Evolutionary conservation across 2,113 vertebrate species (phyloP), one percentile per base, ranked within the genome.

Genomic region (Pluvianellus socialis): DNA sequence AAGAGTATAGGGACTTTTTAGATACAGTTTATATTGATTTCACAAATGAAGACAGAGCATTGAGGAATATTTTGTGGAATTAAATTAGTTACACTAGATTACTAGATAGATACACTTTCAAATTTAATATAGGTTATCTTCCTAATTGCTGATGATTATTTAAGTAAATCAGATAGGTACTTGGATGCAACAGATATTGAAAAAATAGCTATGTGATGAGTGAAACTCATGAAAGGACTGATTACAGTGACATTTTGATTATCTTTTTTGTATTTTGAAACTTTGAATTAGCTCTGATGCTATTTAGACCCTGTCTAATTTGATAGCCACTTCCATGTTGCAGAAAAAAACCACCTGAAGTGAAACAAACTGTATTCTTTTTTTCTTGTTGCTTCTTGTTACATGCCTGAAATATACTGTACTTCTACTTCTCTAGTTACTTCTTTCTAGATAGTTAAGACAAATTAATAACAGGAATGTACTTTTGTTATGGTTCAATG

Each of bases 1-100:
- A 77, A 70, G 3, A 77, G 2, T 27, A 22, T 9, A 7, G 1
- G 1, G 0, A 1, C 19, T 58, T 47, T 86, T 82, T 18, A 12
- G 12, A 21, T 26, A 16, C 1, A 28, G 3, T 35, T 88, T 75
- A 24, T 53, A 47, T 8, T n/a, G 20, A 38, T 79, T 92, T 68
- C 42, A 66, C 16, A 76, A 83, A 86, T 30, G 15, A 65, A 74
- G 4, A 21, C 32, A 59, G 12, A 79, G 4, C 23, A 56, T n/a
- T 30, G 14, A 24, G 76, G 7, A 2, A 1, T 62, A 40, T 65
- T 68, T 81, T 81, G 2, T 7, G 18, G 14, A 50, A 82, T 88
- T 35, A 85, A 62, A 49, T 76, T 33, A 47, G 21, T 80, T 84
- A 21, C 19, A 10, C 5, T 38, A 40, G 35, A 66, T 13, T 38